phyloP scores from a whole-genome alignment of 1,140 invertebrate genomes.

The Bombus difficillimus region DNA sequence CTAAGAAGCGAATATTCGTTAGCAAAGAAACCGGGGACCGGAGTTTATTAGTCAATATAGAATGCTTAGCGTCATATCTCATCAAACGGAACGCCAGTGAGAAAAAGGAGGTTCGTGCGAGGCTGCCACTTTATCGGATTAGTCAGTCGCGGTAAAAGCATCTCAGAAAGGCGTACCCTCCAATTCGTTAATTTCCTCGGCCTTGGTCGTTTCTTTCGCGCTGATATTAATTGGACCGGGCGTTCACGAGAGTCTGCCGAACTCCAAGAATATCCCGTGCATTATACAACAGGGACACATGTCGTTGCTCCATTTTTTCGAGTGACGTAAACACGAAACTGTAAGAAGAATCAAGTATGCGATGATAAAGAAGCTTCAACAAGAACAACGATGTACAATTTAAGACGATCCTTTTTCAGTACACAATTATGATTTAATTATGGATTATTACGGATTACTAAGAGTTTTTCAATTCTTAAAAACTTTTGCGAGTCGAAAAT shows the following conservation, averaged over 20 bases:
- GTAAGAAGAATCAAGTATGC: neutral
- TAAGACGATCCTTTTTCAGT: too few species aligned
- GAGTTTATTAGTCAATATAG: slow-evolving; percentile 75
- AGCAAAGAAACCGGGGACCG: slow-evolving; percentile 33
- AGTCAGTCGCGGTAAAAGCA: slow-evolving; percentile 69
- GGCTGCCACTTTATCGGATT: slow-evolving; percentile 78
- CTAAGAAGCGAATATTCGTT: slow-evolving; percentile 54
- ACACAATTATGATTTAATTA: too few species aligned
- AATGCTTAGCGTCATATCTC: slow-evolving; percentile 73
- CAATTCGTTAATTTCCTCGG: slow-evolving; percentile 76
- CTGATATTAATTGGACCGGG: slow-evolving; percentile 70
- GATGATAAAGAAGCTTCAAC: too few species aligned
- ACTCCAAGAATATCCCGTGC: slow-evolving; percentile 45
- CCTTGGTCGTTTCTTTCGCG: slow-evolving; percentile 69
- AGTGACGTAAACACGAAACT: neutral
- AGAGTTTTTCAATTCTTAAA: too few species aligned
- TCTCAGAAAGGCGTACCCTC: slow-evolving; percentile 64
- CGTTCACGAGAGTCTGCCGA: slow-evolving; percentile 51
- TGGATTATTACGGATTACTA: too few species aligned
- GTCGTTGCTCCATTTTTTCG: too few species aligned
- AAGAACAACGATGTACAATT: too few species aligned
- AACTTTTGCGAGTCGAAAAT: too few species aligned
- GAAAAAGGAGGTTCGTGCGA: slow-evolving; percentile 73
- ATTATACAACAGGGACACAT: slow-evolving; percentile 42
- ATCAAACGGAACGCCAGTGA: slow-evolving; percentile 68